Base-by-base conservation (phyloP, 1,140 invertebrate species). In the Octopus sinensis region DNA sequence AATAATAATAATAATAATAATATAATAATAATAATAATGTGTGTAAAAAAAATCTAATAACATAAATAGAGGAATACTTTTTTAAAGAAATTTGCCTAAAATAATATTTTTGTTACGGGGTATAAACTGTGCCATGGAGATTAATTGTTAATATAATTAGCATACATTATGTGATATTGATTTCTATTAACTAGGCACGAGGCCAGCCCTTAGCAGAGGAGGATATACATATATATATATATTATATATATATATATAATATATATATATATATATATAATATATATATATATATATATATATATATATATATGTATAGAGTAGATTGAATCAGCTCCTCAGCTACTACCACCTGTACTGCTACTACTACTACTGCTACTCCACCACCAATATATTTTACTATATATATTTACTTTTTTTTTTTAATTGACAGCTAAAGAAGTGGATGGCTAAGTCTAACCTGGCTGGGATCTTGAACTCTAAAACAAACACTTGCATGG, bases 191-290 rank as follows among this genome's bases (percentile, higher is more conserved):
- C 56, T 62, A 62, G 56, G 9, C 9, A 17, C 3, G 9, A 62
- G 56, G 17, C 56, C 56, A 9, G 56, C 9, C 17, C 9, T 62
- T 62, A 17, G 9, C 56, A 9, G 56, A 17, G 56, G 17, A 17
- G 17, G 56, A 62, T 71, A 71, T 71, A 71, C 0, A 71, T 5
- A 71, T 5, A 71, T 71, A 71, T 71, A 71, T 71, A 71, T 71
- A 71, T 2, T n/a, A 71, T 71, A 12, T 71, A 71, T 71, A 71
- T 71, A 71, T 71, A 71, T 71, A 71, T 71, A n/a, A 71, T 71
- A 71, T 71, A 71, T 71, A 71, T 71, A 71, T 71, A 71, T 71
- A 71, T 71, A 71, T 71, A 71, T 71, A 71, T 71, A 71, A 62
- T 62, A 62, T 62, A 62, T 62, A 62, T 62, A 62, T 62, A 62